Evolutionary conservation across 2,797 vertebrate species (phyloP), one percentile per base, ranked within the genome.

Genomic region (Darevskia nairensis): DNA sequence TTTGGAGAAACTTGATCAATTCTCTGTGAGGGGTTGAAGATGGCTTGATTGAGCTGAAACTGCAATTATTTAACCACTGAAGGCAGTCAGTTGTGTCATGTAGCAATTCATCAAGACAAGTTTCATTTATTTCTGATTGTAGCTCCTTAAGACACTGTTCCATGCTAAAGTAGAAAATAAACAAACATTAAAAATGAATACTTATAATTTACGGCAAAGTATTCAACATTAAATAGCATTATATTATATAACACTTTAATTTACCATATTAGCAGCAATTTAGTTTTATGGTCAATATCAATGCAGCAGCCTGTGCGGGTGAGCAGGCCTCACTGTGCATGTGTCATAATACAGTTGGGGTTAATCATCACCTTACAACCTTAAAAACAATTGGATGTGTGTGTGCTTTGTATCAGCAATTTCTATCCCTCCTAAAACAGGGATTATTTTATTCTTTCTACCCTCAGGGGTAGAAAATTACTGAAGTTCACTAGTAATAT

Each of bases 121-220:
- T 89, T 84, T 98, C 97, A 85, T 97, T 97, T 92, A 98, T 92
- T 92, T 98, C 97, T 59, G 91, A 95, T 89, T 98, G 98, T 80
- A 99, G 97, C 81, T 98, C 97, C 94, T 97, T 97, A 78, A 99
- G 96, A 93, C 97, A 98, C 69, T 97, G 96, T 88, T 99, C 97
- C 94, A 98, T 97, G 89, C 98, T 99, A 94, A 87, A 92, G 93
- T 84, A 89, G 92, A 87, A 95, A 79, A 69, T 2, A 90, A 84
- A 4, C 4, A 1, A 1, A 55, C 76, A 66, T 78, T 89, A 78
- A 8, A 90, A 1, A 87, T 17, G 90, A 89, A 88, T 35, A 91
- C 85, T 55, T 9, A 35, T 23, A 29, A 80, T 90, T 91, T 88
- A 89, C 23, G 86, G 10, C 50, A 86, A 71, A 1, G 84, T 87